Base-by-base conservation (phyloP, 2,888 invertebrate species). In the Parnassius smintheus region DNA sequence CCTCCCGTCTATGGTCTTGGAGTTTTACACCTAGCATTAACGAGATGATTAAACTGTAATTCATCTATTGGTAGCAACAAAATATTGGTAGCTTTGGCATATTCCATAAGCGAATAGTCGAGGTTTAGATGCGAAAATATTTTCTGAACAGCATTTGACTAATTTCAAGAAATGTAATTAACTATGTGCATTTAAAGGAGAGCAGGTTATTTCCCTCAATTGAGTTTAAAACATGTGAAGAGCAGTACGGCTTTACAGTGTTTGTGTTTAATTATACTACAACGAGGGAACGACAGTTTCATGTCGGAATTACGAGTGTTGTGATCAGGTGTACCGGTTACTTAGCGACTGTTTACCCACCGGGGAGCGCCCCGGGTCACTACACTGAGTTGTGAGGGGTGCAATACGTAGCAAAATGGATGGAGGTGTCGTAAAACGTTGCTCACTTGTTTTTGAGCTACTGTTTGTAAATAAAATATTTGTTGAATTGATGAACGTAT, bases 341-440 rank as follows among this genome's bases (percentile, higher is more conserved):
- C 74, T 72, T 71, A 69, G 76, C 75, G 77, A 72, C 72, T 76
- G 73, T 75, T 75, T 85, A 82, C 83, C 82, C 79, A 76, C 75
- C 70, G 72, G 76, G 72, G 77, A 70, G 73, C 72, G 75, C 73
- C 71, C 73, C 81, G 83, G 88, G 88, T 88, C 87, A 86, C 82
- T 85, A 80, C 77, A 82, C 84, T 74, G 77, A 76, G 81, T 77
- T 78, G 74, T 70, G 77, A 80, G 79, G 90, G 90, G 88, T 83
- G 82, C 71, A 68, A 51, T 18, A 76, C 66, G 73, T 68, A 77
- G n/a, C 2, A 62, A 70, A 73, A 69, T 41, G 54, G 18, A 52
- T 78, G 57, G 84, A 86, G 78, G 62, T 42, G 66, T 44, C 42
- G 35, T 35, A 7, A 35, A 35, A 35, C 35, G 35, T 35, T 35